phyloP scores from a whole-genome alignment of 2,888 invertebrate species.

The Myathropa florea region DNA sequence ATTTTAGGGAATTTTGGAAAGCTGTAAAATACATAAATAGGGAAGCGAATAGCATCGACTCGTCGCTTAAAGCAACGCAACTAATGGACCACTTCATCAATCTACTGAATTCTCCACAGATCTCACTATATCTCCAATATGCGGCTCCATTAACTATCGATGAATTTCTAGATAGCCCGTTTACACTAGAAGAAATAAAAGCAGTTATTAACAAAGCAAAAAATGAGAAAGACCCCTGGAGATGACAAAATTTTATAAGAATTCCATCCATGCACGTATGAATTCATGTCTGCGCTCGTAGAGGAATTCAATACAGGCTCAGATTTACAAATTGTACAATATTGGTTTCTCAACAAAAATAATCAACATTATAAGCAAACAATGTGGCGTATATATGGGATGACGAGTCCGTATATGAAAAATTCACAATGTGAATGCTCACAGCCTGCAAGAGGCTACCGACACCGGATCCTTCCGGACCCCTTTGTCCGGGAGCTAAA shows the following conservation, averaged over 20 bases:
- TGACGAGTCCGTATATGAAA: no score
- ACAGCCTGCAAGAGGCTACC: no score
- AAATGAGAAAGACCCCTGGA: not conserved
- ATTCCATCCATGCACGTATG: slow-evolving; percentile 4
- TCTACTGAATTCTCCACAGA: not conserved
- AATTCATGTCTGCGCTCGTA: slow-evolving; percentile 3
- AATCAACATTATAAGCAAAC: no score
- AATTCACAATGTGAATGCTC: no score
- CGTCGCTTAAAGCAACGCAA: not conserved
- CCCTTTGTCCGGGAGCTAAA: no score
- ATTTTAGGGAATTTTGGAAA: slow-evolving; percentile 10
- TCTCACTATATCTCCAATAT: not conserved
- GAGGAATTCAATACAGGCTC: not conserved
- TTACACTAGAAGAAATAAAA: not conserved
- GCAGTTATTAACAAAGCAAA: not conserved
- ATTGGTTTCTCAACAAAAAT: no score
- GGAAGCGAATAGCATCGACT: not conserved
- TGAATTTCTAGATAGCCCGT: not conserved
- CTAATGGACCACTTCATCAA: slow-evolving; percentile 1
- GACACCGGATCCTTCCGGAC: no score
- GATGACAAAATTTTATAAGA: slow-evolving; percentile 1
- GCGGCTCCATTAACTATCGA: not conserved
- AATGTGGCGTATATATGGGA: no score
- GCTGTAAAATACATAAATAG: slow-evolving; percentile 16
- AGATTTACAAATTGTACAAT: not conserved